These are phyloP conservation scores for Cheilosia variabilis DNA, from an alignment of 2,888 invertebrate genomes.

Conservation along the genomic window DNA sequence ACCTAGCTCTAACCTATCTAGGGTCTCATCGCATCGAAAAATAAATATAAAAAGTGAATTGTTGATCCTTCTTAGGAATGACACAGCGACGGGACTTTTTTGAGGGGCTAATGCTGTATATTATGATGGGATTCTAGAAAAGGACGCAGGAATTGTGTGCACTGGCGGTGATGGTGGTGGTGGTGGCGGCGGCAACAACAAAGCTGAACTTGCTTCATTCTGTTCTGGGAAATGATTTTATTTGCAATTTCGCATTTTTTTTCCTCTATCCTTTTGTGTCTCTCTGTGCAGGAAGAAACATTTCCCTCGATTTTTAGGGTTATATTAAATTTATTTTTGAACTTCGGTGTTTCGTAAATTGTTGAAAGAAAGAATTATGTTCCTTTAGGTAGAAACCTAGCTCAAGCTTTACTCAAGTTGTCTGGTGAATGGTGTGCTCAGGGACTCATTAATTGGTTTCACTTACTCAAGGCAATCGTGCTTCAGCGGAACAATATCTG, in stretches of 20 bases:
- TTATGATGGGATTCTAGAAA: constrained; percentile 54
- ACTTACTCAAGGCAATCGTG: background rate
- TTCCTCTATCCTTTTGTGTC: constrained; percentile 7
- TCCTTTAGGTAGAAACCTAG: background rate
- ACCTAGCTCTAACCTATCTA: constrained; percentile 19
- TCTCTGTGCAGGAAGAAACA: constrained; percentile 21
- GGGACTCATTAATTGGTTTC: background rate
- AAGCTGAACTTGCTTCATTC: constrained; percentile 57
- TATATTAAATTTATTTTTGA: constrained; percentile 42
- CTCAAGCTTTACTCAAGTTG: background rate
- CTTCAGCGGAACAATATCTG: background rate
- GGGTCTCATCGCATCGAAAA: constrained; percentile 38
- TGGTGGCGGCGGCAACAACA: constrained; percentile 40
- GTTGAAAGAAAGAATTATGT: constrained; percentile 9
- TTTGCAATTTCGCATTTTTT: constrained; percentile 40
- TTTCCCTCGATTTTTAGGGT: background rate
- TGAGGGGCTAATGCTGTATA: background rate
- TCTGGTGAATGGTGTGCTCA: background rate
- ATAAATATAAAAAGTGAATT: constrained; percentile 55
- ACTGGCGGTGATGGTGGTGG: background rate
- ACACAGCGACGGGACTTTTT: background rate
- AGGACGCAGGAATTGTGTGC: constrained; percentile 41
- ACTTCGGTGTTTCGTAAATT: constrained; percentile 26
- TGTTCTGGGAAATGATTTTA: constrained; percentile 61
- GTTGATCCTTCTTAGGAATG: constrained; percentile 62